Conservation (phyloP, 2,797 vertebrate species). For the Pseudotriccus pelzelni region DNA sequence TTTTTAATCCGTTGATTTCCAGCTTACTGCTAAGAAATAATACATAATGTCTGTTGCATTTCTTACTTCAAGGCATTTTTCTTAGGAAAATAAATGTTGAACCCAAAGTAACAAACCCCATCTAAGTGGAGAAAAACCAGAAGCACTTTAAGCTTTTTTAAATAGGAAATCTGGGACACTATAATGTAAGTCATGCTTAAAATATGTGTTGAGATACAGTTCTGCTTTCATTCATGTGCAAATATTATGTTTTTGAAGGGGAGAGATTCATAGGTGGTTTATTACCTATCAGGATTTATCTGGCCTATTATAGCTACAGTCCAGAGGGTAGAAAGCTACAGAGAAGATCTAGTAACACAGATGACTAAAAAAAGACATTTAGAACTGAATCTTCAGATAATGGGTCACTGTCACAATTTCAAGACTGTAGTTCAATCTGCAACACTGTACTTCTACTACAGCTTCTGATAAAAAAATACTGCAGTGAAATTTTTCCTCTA, state of each 20-base stretch:
- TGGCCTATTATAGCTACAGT: background rate
- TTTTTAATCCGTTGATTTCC: background rate
- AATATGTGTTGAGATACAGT: background rate
- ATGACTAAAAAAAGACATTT: background rate
- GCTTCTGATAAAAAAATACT: background rate
- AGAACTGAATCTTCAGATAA: background rate
- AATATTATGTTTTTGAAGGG: background rate
- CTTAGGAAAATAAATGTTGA: conserved; percentile 53
- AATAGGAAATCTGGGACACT: background rate
- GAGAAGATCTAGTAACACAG: background rate
- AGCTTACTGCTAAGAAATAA: conserved; percentile 28
- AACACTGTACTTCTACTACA: background rate
- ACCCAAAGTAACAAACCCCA: background rate
- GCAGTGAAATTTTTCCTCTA: background rate
- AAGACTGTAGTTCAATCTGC: background rate
- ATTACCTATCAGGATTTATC: background rate
- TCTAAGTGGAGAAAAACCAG: conserved; percentile 31
- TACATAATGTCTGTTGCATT: background rate
- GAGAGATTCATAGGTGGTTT: background rate
- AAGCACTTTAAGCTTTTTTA: conserved; percentile 40
- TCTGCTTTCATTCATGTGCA: background rate
- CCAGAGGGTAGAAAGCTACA: background rate
- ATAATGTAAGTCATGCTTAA: background rate
- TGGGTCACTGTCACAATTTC: background rate
- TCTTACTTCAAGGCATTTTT: conserved; percentile 41